Evolutionary conservation across 2,888 invertebrate genomes (phyloP), one percentile per base, ranked within the genome.

Genomic region (Lithophane leautieri): DNA sequence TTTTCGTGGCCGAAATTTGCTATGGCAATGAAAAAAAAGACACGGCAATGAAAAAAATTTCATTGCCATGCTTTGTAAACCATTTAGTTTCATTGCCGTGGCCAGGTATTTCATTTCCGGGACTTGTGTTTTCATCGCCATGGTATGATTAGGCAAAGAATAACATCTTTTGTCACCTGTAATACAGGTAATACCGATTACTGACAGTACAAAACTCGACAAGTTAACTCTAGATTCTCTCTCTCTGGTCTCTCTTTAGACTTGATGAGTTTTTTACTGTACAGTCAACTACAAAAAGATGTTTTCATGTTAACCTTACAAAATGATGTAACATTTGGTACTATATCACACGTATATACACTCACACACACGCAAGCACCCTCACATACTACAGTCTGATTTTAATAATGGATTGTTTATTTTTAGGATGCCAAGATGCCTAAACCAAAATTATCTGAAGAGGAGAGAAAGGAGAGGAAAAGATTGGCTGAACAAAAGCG

Each of bases 381-480:
- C 34, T 54, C 56, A 56, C 9, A 69, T 69, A 63, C 63, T 72
- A 72, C 71, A 72, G 71, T 72, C 62, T 70, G 50, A 60, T 70
- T 62, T 61, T 63, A 71, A 71, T 71, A 71, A 71, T 63, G 50
- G 56, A 54, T 71, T 63, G 54, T 63, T 63, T 52, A 63, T 71
- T 71, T 71, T 63, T 73, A 73, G 65, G 52, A 67, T 28, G 44
- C 60, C 60, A 72, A 69, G 50, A 66, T 73, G 79, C 72, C 54
- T n/a, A 77, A 66, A 72, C 58, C 68, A 47, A 78, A 72, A 78
- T 50, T 75, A 58, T 72, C 72, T n/a, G 44, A 69, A 74, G 78
- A 78, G 44, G 78, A 75, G 70, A 72, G 68, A 72, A 73, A 75
- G 58, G 73, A 78, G 34, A 78, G 61, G 44, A 78, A 70, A 73